These are phyloP conservation scores for Drosophila fulvimacula DNA, from an alignment of 2,888 invertebrate genomes.

Conservation along the genomic window DNA sequence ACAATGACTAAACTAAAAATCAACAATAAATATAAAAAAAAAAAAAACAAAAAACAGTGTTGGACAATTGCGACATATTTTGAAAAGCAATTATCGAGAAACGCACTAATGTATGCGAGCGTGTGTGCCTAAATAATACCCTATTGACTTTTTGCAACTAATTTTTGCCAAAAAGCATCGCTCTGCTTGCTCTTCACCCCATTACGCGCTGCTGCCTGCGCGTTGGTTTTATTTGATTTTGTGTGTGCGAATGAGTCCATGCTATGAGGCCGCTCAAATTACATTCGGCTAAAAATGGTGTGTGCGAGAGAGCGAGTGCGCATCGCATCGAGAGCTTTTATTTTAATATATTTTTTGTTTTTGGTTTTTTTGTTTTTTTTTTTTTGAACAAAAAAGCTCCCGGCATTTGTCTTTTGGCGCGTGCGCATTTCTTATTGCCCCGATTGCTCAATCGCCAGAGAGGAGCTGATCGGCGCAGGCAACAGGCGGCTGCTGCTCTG, in stretches of 20 bases:
- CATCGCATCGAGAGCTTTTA: constrained; percentile 48
- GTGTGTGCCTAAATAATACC: constrained; percentile 8
- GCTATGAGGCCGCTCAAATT: constrained; percentile 83
- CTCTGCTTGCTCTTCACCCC: constrained; percentile 44
- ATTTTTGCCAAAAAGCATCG: constrained; percentile 42
- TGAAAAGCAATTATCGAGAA: constrained; percentile 36
- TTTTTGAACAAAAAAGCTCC: constrained; percentile 33
- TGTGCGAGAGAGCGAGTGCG: constrained; percentile 71
- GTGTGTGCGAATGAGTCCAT: constrained; percentile 78
- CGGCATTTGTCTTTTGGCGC: constrained; percentile 56
- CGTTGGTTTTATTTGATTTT: constrained; percentile 10
- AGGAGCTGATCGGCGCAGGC: constrained; percentile 29
- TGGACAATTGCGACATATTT: constrained; percentile 28
- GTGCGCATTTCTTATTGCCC: constrained; percentile 57
- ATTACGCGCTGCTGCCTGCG: constrained; percentile 22
- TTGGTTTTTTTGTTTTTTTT: neutral
- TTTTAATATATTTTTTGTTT: constrained; percentile 2
- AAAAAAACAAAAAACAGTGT: constrained; percentile 22
- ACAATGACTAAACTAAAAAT: constrained; percentile 56
- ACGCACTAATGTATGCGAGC: neutral
- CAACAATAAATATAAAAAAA: neutral
- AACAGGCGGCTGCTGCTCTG: constrained; percentile 36
- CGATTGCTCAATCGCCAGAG: constrained; percentile 59
- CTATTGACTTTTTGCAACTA: constrained; percentile 40
- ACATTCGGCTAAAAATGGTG: constrained; percentile 85